Evolutionary conservation across 2,888 invertebrate genomes (phyloP).

Genomic region (Agrotis exclamationis): DNA sequence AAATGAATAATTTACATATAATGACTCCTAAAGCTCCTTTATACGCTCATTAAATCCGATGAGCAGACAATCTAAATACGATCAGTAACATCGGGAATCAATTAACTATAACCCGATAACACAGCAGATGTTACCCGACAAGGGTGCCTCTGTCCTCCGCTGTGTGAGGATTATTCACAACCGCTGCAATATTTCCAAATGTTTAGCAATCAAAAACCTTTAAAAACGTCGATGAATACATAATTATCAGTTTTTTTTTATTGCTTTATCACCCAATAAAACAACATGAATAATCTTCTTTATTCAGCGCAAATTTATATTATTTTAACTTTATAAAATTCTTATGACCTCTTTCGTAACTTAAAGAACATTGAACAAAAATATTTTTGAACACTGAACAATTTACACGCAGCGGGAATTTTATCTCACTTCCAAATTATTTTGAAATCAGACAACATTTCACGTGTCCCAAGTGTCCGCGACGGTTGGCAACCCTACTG

Average conservation of each 20-base stretch:
- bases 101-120: constrained; percentile 70
- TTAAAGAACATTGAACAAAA: constrained; percentile 6
- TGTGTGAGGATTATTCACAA: constrained; percentile 24
- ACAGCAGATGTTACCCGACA: constrained; percentile 66
- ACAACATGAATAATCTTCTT: constrained; percentile 26
- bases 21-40: constrained; percentile 62
- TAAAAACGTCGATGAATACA: constrained; percentile 33
- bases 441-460: constrained; percentile 50
- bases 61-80: constrained; percentile 65
- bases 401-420: constrained; percentile 58
- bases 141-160: constrained; percentile 55
- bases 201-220: constrained; percentile 27
- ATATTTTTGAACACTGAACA: constrained; percentile 33
- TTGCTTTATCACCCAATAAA: constrained; percentile 41
- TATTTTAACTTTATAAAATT: constrained; percentile 15
- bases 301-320: constrained; percentile 12
- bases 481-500: constrained; percentile 67
- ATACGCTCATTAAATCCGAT: constrained; percentile 68
- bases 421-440: constrained; percentile 52
- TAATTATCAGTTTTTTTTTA: constrained; percentile 21
- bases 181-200: constrained; percentile 2
- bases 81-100: constrained; percentile 73
- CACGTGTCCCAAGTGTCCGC: constrained; percentile 47
- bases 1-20: constrained; percentile 50
- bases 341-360: constrained; percentile 13